A percentile compares a stretch with the other conserved stretches of the same genome.
Evolutionary conservation across 1,140 invertebrate species (phyloP).

Genomic region (Cryptotermes secundus): DNA sequence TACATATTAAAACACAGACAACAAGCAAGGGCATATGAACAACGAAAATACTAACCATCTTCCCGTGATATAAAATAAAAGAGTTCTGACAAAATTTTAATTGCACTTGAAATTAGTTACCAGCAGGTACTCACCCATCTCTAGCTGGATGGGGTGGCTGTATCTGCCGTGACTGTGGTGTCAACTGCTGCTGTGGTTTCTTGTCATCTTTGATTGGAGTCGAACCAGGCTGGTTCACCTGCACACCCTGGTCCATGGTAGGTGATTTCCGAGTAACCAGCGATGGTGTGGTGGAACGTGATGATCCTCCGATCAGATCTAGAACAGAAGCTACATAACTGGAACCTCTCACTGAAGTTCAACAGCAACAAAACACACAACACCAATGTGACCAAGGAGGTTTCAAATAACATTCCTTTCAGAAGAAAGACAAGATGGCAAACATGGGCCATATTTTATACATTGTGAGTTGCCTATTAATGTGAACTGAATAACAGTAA

Average conservation of each 20-base stretch:
- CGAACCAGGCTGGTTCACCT: slow-evolving; percentile 54
- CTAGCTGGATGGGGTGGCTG: not conserved
- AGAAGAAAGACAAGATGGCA: not conserved
- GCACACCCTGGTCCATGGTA: slow-evolving; percentile 78
- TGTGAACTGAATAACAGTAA: no score
- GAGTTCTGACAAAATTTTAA: no score
- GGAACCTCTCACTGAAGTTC: slow-evolving; percentile 32
- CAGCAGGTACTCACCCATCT: not conserved
- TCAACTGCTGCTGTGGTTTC: slow-evolving; percentile 31
- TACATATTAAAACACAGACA: no score
- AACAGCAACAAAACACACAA: not conserved
- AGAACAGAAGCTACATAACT: slow-evolving; percentile 59
- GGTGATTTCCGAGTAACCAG: slow-evolving; percentile 69
- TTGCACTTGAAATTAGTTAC: no score
- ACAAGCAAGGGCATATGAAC: no score
- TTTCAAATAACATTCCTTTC: slow-evolving; percentile 9
- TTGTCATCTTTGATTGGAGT: slow-evolving; percentile 37
- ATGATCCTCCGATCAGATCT: slow-evolving; percentile 72
- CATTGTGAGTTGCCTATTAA: no score
- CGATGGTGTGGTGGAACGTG: slow-evolving; percentile 64
- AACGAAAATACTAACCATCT: no score
- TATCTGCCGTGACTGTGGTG: slow-evolving; percentile 1
- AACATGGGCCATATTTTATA: no score
- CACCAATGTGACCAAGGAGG: slow-evolving; percentile 20
- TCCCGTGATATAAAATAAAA: no score